Percentiles rank a stretch among this genome's conserved stretches.
Conservation (phyloP, 2,888 invertebrate genomes). For the Pegoplata infirma region DNA sequence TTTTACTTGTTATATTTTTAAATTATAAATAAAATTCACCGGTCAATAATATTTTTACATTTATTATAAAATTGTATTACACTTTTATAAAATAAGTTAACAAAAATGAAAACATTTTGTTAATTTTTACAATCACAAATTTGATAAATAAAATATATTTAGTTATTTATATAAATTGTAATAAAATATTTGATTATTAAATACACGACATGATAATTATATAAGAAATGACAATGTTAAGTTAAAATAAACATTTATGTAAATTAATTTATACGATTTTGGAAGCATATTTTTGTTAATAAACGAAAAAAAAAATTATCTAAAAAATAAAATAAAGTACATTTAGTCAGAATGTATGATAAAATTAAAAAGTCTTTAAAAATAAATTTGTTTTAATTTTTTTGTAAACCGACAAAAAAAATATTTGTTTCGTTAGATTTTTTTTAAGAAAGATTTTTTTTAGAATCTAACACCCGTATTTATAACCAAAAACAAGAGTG, state of each 20-base stretch:
- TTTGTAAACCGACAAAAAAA: too few relatives aligned
- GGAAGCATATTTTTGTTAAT: conserved; percentile 38
- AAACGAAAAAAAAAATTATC: conserved; percentile 26
- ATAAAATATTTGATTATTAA: conserved; percentile 9
- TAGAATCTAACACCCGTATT: too few relatives aligned
- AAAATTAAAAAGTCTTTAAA: conserved; percentile 52
- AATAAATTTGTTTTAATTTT: too few relatives aligned
- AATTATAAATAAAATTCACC: too few relatives aligned
- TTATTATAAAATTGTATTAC: conserved; percentile 18
- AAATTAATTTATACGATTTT: conserved; percentile 12
- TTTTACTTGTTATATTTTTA: too few relatives aligned
- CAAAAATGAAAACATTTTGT: too few relatives aligned
- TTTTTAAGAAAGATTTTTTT: too few relatives aligned
- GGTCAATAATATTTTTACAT: background rate
- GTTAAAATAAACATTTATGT: conserved; percentile 21
- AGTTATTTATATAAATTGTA: background rate
- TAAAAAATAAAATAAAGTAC: conserved; percentile 32
- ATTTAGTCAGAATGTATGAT: conserved; percentile 18
- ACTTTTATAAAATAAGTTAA: conserved; percentile 9
- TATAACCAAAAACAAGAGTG: too few relatives aligned
- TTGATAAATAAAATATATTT: conserved; percentile 9
- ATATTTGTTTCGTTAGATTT: too few relatives aligned
- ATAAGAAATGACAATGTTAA: conserved; percentile 22
- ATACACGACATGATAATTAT: conserved; percentile 24
- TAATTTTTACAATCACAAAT: conserved; percentile 36